Base-by-base conservation (phyloP, 2,888 invertebrate genomes). In the Iphiclides podalirius region DNA sequence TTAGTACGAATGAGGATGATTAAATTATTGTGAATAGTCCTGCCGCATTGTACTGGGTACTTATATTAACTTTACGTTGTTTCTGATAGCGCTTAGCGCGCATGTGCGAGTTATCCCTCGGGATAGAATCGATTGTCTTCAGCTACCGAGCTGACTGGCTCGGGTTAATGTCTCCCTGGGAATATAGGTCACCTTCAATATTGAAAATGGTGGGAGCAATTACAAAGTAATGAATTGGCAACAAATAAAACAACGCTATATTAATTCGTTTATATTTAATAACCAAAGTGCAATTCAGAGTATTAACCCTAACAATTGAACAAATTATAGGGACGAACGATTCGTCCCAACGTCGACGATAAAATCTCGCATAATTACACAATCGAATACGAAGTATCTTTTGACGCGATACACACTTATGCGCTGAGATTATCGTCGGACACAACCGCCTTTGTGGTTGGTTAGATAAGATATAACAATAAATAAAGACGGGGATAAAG, bases 261-360 rank as follows among this genome's bases (percentile, higher is more conserved):
- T 85, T 86, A 79, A 85, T 87, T 89, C 82, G 82, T 89, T 89
- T 88, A 89, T 89, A 89, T 89, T 89, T 87, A 87, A 87, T 89
- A 88, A 89, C 88, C 83, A 89, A 89, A 87, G 79, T 88, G 88
- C 89, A 89, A 88, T 89, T 87, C 89, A 89, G 88, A 88, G 83
- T 73, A 75, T 86, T 86, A 86, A 80, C 81, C 82, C 79, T 87
- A 87, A 86, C 84, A 85, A 86, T 87, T 87, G 85, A 86, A 87
- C 84, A 86, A 84, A 83, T 84, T 63, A 77, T 70, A 67, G 73
- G 76, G 80, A 82, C 79, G 70, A 73, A 59, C 67, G 69, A 63
- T 64, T 67, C 67, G 76, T 78, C 80, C 79, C 75, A 65, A 70
- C 67, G 67, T 64, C 67, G 74, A 67, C 74, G 70, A 70, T 68